phyloP scores from a whole-genome alignment of 2,113 vertebrate species.

The Tragelaphus scriptus region DNA sequence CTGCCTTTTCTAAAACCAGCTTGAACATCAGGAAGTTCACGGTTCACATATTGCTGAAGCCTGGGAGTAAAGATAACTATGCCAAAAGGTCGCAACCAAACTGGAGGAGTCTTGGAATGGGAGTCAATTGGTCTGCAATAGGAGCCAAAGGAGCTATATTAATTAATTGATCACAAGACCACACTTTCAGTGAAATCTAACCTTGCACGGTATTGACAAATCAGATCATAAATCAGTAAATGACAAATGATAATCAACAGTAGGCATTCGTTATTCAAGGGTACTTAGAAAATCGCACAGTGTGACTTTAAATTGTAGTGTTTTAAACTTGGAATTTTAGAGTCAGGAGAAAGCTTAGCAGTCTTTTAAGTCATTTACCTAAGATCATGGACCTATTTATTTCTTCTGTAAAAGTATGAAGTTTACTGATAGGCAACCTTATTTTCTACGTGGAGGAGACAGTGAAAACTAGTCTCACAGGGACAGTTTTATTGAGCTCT shows the following conservation, averaged over 20 bases:
- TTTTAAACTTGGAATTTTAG: not conserved
- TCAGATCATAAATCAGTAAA: not conserved
- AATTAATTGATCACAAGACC: not conserved
- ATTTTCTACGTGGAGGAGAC: not conserved
- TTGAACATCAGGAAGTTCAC: no score
- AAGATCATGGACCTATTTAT: not conserved
- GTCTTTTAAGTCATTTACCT: not conserved
- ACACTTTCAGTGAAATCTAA: not conserved
- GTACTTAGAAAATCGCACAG: not conserved
- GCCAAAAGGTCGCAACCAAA: not conserved
- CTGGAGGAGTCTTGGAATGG: not conserved
- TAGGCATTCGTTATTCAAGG: not conserved
- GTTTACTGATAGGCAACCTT: not conserved
- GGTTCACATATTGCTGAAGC: no score
- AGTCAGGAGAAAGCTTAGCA: not conserved
- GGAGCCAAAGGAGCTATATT: not conserved
- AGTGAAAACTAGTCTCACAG: not conserved
- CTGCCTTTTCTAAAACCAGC: no score
- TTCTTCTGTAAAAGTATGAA: not conserved
- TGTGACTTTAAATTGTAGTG: not conserved
- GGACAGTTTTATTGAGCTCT: conserved; percentile 17
- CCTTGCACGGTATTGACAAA: not conserved
- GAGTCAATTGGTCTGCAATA: not conserved
- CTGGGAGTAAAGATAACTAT: not conserved
- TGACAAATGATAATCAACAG: not conserved